Base-by-base conservation (phyloP, 2,797 vertebrate genomes). In the Xenopus petersii region DNA sequence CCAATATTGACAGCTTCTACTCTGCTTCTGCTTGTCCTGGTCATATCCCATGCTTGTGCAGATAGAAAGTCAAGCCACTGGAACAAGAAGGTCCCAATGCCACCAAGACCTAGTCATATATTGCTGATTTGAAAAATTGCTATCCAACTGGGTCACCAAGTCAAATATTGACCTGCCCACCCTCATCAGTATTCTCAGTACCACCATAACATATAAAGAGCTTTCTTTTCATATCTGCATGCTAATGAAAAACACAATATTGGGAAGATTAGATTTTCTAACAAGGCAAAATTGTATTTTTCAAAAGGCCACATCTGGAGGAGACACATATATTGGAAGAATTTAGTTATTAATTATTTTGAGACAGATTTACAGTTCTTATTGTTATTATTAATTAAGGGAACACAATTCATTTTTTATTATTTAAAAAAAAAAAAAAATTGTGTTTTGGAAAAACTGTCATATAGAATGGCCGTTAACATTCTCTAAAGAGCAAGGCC, bases 221-320 rank as follows among this genome's bases (percentile, higher is more conserved):
- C 5, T 12, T 54, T 54, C 4, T 54, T 54, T 54, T 5, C 15
- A 6, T 48, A 12, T 5, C 51, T 65, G 47, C 8, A 12, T 30
- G 6, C 13, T 67, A 67, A 67, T 67, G 21, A n/a, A 49, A 54
- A 12, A 10, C 55, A 69, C 12, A 17, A 9, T 42, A 9, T 30
- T 11, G 7, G 54, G n/a, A 69, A 58, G 30, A 69, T 36, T 17
- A 55, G 21, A 21, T 55, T 54, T 36, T 49, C 30, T 66, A 16
- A 66, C 12, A 26, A 62, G 63, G 48, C 46, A 73, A 73, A 56
- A 36, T 73, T 65, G 61, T 65, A 46, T 64, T 58, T 36, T 56
- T 56, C 71, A 64, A 24, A 73, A 64, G 71, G 61, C 71, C 17
- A 66, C 36, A 73, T 54, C 63, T 73, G 71, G 49, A 60, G 62